Conservation (phyloP, 2,888 invertebrate species). For the Dione vanillae region DNA sequence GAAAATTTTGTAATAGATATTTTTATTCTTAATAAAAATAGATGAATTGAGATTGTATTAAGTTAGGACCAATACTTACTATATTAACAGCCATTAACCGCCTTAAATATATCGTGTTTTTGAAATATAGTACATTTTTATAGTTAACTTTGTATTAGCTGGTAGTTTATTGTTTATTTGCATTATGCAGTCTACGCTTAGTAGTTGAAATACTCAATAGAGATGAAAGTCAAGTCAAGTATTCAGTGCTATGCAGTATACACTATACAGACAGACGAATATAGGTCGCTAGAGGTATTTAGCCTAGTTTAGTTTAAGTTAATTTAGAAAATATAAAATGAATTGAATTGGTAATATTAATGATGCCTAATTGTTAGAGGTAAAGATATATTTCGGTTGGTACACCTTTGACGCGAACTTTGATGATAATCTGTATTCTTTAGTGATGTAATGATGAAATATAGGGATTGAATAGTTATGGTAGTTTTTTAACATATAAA, state of each 20-base stretch:
- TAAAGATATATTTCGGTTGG: background rate
- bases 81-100: slow-evolving; percentile 26
- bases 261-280: background rate
- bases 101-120: slow-evolving; percentile 28
- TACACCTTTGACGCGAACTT: background rate
- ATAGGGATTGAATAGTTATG: background rate
- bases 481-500: too few relatives aligned
- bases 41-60: slow-evolving; percentile 18
- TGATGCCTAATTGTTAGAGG: background rate
- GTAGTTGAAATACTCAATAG: slow-evolving; percentile 1
- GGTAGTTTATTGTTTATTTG: slow-evolving; percentile 22
- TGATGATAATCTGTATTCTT: background rate
- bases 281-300: slow-evolving; percentile 19
- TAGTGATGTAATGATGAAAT: background rate
- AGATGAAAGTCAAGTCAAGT: background rate
- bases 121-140: slow-evolving; percentile 20
- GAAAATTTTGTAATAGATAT: slow-evolving; percentile 2
- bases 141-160: slow-evolving; percentile 6
- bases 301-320: background rate
- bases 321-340: background rate
- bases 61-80: slow-evolving; percentile 35
- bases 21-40: slow-evolving; percentile 22
- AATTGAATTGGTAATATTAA: slow-evolving; percentile 5
- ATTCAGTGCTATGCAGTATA: background rate
- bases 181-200: slow-evolving; percentile 32